Base-by-base conservation (phyloP, 2,888 invertebrate species). In the Oconnorella tubifera region DNA sequence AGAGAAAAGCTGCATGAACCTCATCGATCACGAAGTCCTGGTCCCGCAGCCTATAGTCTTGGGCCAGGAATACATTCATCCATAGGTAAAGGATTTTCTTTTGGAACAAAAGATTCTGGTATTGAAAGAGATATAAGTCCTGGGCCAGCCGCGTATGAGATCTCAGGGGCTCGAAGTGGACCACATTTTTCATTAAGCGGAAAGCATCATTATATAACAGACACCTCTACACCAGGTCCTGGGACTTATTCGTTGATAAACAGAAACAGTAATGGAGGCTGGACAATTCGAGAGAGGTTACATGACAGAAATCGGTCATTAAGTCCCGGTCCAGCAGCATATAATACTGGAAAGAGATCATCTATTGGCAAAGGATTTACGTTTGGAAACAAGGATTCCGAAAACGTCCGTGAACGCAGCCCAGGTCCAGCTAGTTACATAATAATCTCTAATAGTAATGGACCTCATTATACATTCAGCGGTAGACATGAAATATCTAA, bases 281-380 rank as follows among this genome's bases (percentile, higher is more conserved):
- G 10, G 14, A 51, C 53, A 19, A 51, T 51, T 25, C 6, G 14
- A 25, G 53, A 51, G 25, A 10, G 25, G 25, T 23, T 51, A 25
- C 10, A 51, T 51, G 53, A 40, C 19, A 40, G 10, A 40, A 40
- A 14, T 19, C 14, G 25, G 25, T 6, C 53, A 19, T 6, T 6
- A 6, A 23, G 23, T 19, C 60, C 60, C 19, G 60, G 60, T 27
- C 60, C 60, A 19, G 60, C 49, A 60, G 60, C 60, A 3, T 60
- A 60, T 25, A 23, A 27, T 25, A 25, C 4, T 51, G 53, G 10
- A 40, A 40, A 40, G 40, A 14, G 28, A 40, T n/a, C 33, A 10
- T 32, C 28, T 40, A 58, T 33, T 23, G 10, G 19, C 10, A 40
- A 19, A 14, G 40, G 40, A 40, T 40, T 6, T 6, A 40, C 40